phyloP scores from a whole-genome alignment of 2,888 invertebrate genomes.

The Chrysina gloriosa region DNA sequence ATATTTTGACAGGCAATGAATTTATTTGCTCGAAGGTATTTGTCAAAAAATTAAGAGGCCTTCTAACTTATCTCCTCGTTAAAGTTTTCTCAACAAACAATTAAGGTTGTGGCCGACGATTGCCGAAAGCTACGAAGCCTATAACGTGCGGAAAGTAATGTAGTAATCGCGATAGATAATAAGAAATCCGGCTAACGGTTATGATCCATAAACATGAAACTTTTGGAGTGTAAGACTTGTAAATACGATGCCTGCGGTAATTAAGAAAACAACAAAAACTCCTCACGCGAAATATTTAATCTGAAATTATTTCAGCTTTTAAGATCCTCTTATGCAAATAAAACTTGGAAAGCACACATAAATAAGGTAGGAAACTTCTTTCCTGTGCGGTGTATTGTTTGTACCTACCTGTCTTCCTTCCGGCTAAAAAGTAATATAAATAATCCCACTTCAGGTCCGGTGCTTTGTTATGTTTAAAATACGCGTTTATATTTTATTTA shows the following conservation, averaged over 20 bases:
- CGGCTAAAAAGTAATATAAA: constrained; percentile 55
- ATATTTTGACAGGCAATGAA: no score
- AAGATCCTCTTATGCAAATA: constrained; percentile 37
- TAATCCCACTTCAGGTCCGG: constrained; percentile 54
- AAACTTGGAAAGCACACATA: constrained; percentile 39
- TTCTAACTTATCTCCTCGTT: no score
- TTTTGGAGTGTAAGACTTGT: constrained; percentile 27
- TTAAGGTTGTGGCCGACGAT: neutral
- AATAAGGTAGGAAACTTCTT: constrained; percentile 46
- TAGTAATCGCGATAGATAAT: constrained; percentile 29
- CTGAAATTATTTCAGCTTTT: constrained; percentile 40
- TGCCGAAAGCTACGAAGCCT: neutral
- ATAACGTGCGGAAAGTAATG: neutral
- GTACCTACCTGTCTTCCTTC: constrained; percentile 53
- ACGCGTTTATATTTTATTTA: constrained; percentile 55
- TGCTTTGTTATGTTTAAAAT: constrained; percentile 54
- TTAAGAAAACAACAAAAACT: constrained; percentile 36
- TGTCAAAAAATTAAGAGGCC: no score
- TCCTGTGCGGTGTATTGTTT: constrained; percentile 49
- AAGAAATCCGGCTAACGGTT: constrained; percentile 31
- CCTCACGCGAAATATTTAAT: constrained; percentile 35
- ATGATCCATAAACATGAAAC: constrained; percentile 26
- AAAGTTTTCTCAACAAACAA: neutral
- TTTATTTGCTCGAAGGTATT: no score
- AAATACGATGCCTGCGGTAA: constrained; percentile 27